A percentile compares a stretch with the other conserved stretches of the same genome.
Conservation (phyloP, 2,797 vertebrate genomes). For the Sebastiscus albofasciatus region DNA sequence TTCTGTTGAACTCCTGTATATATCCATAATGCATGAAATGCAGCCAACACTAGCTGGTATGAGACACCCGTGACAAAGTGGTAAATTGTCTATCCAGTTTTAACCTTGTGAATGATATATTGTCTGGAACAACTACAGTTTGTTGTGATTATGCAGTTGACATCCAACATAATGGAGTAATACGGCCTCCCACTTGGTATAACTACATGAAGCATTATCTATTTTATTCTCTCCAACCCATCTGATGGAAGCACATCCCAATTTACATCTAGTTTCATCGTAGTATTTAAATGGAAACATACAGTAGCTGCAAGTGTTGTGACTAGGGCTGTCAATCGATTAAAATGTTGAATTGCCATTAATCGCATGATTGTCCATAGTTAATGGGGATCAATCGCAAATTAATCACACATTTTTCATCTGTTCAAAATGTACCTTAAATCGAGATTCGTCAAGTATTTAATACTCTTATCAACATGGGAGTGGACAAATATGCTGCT, state of each 20-base stretch:
- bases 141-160: background rate
- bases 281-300: background rate
- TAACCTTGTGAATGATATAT: background rate
- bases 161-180: background rate
- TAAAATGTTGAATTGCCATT: too few relatives aligned
- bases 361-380: too few relatives aligned
- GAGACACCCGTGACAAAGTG: background rate
- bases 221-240: background rate
- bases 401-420: too few relatives aligned
- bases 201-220: background rate
- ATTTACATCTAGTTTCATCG: background rate
- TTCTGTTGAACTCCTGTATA: background rate
- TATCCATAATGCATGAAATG: background rate
- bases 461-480: too few relatives aligned
- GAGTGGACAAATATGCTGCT: too few relatives aligned
- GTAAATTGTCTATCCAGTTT: background rate
- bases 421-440: too few relatives aligned
- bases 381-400: too few relatives aligned
- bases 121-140: background rate
- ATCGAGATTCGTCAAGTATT: too few relatives aligned
- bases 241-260: background rate
- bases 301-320: too few relatives aligned
- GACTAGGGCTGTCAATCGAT: too few relatives aligned
- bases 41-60: background rate
- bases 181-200: background rate